Evolutionary conservation across 2,888 invertebrate genomes (phyloP).

Genomic region (Synergus itoensis): DNA sequence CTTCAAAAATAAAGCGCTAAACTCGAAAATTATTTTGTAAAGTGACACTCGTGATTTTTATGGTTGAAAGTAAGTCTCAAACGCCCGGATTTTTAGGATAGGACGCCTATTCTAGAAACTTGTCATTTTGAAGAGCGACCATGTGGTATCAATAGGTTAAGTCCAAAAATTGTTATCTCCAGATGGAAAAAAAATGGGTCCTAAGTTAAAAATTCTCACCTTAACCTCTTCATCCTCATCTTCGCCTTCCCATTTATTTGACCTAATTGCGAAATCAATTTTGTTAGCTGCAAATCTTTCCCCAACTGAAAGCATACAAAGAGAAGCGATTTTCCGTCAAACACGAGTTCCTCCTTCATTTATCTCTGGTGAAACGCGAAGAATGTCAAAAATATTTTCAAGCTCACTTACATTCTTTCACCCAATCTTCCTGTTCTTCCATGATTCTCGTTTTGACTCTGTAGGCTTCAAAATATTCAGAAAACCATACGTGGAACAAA

Average conservation of each 20-base stretch:
- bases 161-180: conserved; percentile 35
- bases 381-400: not conserved
- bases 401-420: conserved; percentile 27
- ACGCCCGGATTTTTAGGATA: not conserved
- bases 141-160: conserved; percentile 68
- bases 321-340: conserved; percentile 5
- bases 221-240: conserved; percentile 93
- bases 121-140: conserved; percentile 51
- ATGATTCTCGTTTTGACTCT: not conserved
- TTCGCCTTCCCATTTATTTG: conserved; percentile 93
- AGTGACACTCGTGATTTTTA: not conserved
- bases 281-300: conserved; percentile 85
- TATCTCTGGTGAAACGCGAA: not conserved
- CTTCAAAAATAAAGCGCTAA: not conserved
- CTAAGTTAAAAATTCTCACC: conserved; percentile 78
- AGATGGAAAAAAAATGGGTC: not conserved
- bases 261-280: conserved; percentile 81
- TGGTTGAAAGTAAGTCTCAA: not conserved
- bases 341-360: not conserved
- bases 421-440: conserved; percentile 37
- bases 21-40: not conserved
- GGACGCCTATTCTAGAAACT: not conserved
- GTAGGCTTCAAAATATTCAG: not conserved
- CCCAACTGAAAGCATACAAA: conserved; percentile 80
- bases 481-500: conserved; percentile 15